Base-by-base conservation (phyloP, 2,888 invertebrate species). In the Arctia plantaginis region DNA sequence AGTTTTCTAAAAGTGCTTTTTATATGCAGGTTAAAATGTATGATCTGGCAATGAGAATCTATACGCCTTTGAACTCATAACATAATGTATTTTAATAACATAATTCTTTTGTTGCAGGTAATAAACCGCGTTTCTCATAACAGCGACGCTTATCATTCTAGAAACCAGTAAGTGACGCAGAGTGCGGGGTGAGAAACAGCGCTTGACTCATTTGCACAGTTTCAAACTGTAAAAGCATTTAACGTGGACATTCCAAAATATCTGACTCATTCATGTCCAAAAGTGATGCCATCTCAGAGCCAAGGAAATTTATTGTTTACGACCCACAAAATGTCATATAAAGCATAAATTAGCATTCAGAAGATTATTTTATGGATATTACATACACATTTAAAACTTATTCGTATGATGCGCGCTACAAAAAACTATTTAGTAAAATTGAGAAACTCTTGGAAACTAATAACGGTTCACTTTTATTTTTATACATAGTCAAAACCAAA, bases 21-120 rank as follows among this genome's bases (percentile, higher is more conserved):
- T 55, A 55, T n/a, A 30, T 62, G 18, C 18, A 62, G 30, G 30
- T 18, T 18, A 62, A 62, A 62, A 62, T 59, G 3, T n/a, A 15
- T 27, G 4, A 12, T 27, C 27, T 7, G 62, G 18, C 15, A 62
- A 62, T 7, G 1, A 59, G 18, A 30, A 18, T 30, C 27, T 30
- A 30, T 62, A 30, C 7, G 18, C 62, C 18, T 62, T 6, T 30
- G 6, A 30, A 30, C 27, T 30, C 30, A 62, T 62, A 30, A 62
- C 18, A 30, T 30, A 62, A 62, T 44, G 12, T 33, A 23, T 67
- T 33, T 47, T 67, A 47, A 72, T 64, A 69, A 66, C 39, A 59
- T 20, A 66, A 12, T 71, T 10, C 30, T 73, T 77, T 82, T 83
- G 79, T 81, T 80, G 44, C 69, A 83, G 77, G 83, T 83, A 79